Evolutionary conservation across 1,140 invertebrate species (phyloP).

Genomic region (Belonocnema kinseyi): DNA sequence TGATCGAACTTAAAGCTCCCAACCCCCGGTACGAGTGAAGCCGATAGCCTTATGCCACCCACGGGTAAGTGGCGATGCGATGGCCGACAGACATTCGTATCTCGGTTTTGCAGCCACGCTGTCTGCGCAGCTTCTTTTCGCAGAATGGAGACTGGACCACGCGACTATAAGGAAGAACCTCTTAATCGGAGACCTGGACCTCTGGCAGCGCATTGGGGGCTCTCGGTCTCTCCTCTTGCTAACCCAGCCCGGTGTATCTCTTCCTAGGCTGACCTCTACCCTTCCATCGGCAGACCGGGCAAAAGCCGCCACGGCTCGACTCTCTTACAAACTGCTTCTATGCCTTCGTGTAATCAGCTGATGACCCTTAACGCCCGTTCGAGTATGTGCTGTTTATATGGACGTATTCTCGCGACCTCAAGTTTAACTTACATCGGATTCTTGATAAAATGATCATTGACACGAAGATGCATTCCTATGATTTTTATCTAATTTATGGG

Average conservation of each 20-base stretch:
- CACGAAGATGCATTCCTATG: not conserved
- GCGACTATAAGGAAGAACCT: constrained; percentile 65
- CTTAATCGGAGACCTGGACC: constrained; percentile 66
- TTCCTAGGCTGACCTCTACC: constrained; percentile 52
- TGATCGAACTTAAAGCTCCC: constrained; percentile 54
- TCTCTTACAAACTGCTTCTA: constrained; percentile 45
- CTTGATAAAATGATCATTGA: constrained; percentile 11
- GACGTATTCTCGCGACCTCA: constrained; percentile 41
- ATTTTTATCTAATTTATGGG: not conserved
- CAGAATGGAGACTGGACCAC: constrained; percentile 16
- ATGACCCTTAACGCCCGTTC: constrained; percentile 43
- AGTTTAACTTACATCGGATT: constrained; percentile 31
- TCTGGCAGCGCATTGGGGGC: constrained; percentile 62
- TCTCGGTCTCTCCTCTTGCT: constrained; percentile 47
- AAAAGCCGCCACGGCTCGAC: constrained; percentile 20
- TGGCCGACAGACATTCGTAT: constrained; percentile 46
- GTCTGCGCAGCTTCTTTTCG: constrained; percentile 51
- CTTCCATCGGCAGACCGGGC: constrained; percentile 31
- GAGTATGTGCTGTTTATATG: constrained; percentile 24
- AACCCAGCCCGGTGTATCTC: constrained; percentile 57
- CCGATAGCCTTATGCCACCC: constrained; percentile 58
- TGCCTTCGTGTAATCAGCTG: constrained; percentile 49
- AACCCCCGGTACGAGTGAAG: constrained; percentile 53
- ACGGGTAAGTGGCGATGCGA: constrained; percentile 43
- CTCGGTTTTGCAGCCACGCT: constrained; percentile 59